Conservation (phyloP, 2,888 invertebrate genomes). For the Linnaemya tessellans region DNA sequence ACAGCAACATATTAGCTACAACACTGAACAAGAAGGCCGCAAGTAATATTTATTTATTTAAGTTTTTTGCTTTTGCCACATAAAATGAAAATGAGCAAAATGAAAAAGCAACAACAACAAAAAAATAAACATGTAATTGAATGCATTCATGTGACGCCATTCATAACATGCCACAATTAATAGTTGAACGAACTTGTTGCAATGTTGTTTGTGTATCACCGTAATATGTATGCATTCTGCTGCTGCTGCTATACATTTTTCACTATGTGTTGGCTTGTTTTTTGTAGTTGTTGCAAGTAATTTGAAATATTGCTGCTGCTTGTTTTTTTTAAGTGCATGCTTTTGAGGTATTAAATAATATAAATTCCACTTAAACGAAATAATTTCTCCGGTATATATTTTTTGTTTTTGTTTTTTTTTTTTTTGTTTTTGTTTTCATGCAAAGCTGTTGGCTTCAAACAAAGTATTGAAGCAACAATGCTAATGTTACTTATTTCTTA, state of each 20-base stretch:
- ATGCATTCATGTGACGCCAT: slow-evolving; percentile 73
- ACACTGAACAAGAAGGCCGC: slow-evolving; percentile 59
- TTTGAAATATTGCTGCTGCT: slow-evolving; percentile 34
- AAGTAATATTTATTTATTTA: slow-evolving; percentile 63
- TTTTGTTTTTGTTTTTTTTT: slow-evolving; percentile 7
- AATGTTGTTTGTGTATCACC: slow-evolving; percentile 53
- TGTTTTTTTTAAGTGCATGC: slow-evolving; percentile 65
- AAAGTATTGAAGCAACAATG: slow-evolving; percentile 31
- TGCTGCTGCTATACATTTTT: slow-evolving; percentile 47
- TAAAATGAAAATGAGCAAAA: slow-evolving; percentile 32
- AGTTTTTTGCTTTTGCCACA: slow-evolving; percentile 47
- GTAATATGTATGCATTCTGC: slow-evolving; percentile 1
- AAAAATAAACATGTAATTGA: slow-evolving; percentile 69
- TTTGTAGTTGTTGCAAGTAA: slow-evolving; percentile 35
- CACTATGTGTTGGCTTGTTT: slow-evolving; percentile 43
- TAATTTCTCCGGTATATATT: slow-evolving; percentile 54
- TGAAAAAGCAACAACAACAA: not conserved
- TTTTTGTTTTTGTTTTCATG: not conserved
- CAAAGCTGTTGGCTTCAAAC: not conserved
- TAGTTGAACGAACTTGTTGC: slow-evolving; percentile 73
- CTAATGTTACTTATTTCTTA: slow-evolving; percentile 27
- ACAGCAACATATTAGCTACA: slow-evolving; percentile 63
- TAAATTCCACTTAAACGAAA: slow-evolving; percentile 70
- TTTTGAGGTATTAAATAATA: slow-evolving; percentile 71
- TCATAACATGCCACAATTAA: slow-evolving; percentile 72